Conservation (phyloP, 2,888 invertebrate species). For the Calliphora vomitoria region DNA sequence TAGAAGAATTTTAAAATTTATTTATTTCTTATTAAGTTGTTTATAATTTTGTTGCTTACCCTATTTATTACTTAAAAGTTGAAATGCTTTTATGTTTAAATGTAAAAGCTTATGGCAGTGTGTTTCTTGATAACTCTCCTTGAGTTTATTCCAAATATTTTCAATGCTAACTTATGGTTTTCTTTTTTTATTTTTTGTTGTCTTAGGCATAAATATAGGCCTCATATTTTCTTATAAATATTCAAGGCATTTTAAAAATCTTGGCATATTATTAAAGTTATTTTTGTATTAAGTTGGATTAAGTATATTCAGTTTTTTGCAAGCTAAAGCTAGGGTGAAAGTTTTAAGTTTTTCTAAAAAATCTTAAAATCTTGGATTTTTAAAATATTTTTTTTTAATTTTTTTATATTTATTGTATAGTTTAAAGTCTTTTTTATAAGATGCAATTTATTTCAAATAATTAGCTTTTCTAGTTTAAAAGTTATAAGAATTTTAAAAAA, state of each 20-base stretch:
- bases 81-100: background rate
- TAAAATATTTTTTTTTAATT: too few species aligned
- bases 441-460: background rate
- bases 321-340: too few species aligned
- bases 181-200: too few species aligned
- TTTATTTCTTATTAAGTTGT: background rate
- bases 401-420: too few species aligned
- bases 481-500: background rate
- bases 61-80: slow-evolving; percentile 3
- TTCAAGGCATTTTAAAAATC: background rate
- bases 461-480: background rate
- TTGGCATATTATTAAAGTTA: background rate
- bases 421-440: background rate
- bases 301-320: too few species aligned
- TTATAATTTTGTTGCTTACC: background rate
- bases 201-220: background rate
- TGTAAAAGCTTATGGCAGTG: background rate
- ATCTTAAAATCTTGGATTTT: too few species aligned
- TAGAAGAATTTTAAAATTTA: background rate
- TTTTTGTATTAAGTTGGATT: background rate
- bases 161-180: background rate
- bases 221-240: slow-evolving; percentile 32
- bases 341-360: too few species aligned
- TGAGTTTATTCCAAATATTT: background rate
- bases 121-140: background rate